Evolutionary conservation across 2,113 vertebrate species (phyloP).

Genomic region (cattle (Bos taurus)): ARS-UCD2.0 NC_082638.1:2103001-2103500

Average conservation of each 20-base stretch:
- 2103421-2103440: fast-evolving
- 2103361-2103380: too few species aligned
- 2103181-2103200: background rate
- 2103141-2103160: background rate
- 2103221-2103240: fast-evolving
- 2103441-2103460: too few species aligned
- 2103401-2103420: too few species aligned
- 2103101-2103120: background rate
- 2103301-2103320: too few species aligned
- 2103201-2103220: fast-evolving
- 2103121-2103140: background rate
- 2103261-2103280: fast-evolving
- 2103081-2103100: background rate
- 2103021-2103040: fast-evolving
- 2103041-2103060: background rate
- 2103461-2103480: too few species aligned
- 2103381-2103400: too few species aligned
- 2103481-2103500: too few species aligned
- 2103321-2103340: too few species aligned
- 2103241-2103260: background rate
- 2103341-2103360: too few species aligned
- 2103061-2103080: too few species aligned
- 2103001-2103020: fast-evolving
- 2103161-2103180: background rate
- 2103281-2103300: fast-evolving